phyloP scores from a whole-genome alignment of 2,888 invertebrate genomes.

The Papilio elwesi region DNA sequence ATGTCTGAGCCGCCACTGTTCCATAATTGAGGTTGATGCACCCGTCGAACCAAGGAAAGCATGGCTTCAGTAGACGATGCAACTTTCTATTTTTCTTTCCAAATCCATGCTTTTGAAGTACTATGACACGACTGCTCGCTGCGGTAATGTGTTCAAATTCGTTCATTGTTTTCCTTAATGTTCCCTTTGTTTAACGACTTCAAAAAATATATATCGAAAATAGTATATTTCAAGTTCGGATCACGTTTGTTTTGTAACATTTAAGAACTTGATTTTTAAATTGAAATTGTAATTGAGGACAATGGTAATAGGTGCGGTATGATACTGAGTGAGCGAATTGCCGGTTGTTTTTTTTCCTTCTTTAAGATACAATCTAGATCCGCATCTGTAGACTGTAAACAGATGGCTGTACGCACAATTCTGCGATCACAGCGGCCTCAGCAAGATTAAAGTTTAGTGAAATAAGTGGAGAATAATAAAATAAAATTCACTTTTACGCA shows the following conservation, averaged over 20 bases:
- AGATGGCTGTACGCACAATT: slow-evolving; percentile 36
- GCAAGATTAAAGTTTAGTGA: background rate
- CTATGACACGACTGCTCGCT: background rate
- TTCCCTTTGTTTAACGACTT: background rate
- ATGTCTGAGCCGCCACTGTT: slow-evolving; percentile 26
- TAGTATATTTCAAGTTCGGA: background rate
- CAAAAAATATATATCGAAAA: background rate
- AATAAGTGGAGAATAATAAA: background rate
- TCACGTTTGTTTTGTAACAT: slow-evolving; percentile 17
- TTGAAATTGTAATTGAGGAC: slow-evolving; percentile 26
- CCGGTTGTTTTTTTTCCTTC: slow-evolving; percentile 45
- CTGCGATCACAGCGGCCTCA: background rate
- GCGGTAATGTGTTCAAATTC: background rate
- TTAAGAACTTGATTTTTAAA: slow-evolving; percentile 13
- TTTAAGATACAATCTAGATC: slow-evolving; percentile 51
- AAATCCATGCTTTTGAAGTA: slow-evolving; percentile 6
- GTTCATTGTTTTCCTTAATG: slow-evolving; percentile 2
- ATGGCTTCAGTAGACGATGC: slow-evolving; percentile 18
- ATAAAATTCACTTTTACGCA: background rate
- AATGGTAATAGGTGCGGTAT: slow-evolving; percentile 29
- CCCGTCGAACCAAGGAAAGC: slow-evolving; percentile 25
- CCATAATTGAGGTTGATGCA: slow-evolving; percentile 38
- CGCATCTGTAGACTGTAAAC: slow-evolving; percentile 42
- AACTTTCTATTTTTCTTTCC: slow-evolving; percentile 32
- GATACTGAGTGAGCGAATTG: slow-evolving; percentile 34